Percentiles rank a stretch among this genome's conserved stretches.
Evolutionary conservation across 2,888 invertebrate species (phyloP).

Genomic region (Lypha dubia): DNA sequence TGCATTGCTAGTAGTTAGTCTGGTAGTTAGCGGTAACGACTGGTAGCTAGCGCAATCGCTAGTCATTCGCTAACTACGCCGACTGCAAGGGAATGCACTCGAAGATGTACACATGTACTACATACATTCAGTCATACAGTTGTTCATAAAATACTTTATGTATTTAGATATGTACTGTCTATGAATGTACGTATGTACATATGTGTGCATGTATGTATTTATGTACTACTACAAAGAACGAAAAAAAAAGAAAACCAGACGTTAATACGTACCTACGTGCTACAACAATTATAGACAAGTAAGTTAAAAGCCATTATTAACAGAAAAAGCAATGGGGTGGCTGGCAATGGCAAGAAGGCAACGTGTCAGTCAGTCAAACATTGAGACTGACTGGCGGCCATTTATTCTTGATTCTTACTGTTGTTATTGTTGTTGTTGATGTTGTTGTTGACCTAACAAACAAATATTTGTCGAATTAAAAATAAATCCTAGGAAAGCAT

Average conservation of each 20-base stretch:
- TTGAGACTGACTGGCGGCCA: conserved; percentile 61
- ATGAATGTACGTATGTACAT: background rate
- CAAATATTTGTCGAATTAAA: conserved; percentile 55
- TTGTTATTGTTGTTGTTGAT: too few species aligned
- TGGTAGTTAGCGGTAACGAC: too few species aligned
- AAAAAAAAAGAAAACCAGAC: conserved; percentile 20
- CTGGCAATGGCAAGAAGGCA: conserved; percentile 61
- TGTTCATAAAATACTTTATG: conserved; percentile 2
- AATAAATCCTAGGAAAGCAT: conserved; percentile 33
- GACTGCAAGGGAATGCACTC: conserved; percentile 67
- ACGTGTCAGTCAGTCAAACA: conserved; percentile 62
- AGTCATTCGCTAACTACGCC: too few species aligned
- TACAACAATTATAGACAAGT: conserved; percentile 64
- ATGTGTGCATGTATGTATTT: background rate
- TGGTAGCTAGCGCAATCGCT: too few species aligned
- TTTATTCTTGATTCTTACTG: conserved; percentile 36
- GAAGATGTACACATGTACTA: conserved; percentile 20
- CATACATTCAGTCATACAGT: conserved; percentile 2
- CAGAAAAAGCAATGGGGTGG: conserved; percentile 65
- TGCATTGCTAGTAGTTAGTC: too few species aligned
- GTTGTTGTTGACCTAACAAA: conserved; percentile 66
- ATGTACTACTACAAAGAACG: background rate
- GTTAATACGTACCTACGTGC: conserved; percentile 56
- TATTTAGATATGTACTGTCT: too few species aligned
- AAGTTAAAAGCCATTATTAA: conserved; percentile 64